Conservation (phyloP, 2,888 invertebrate genomes). For the Spialia ferax region DNA sequence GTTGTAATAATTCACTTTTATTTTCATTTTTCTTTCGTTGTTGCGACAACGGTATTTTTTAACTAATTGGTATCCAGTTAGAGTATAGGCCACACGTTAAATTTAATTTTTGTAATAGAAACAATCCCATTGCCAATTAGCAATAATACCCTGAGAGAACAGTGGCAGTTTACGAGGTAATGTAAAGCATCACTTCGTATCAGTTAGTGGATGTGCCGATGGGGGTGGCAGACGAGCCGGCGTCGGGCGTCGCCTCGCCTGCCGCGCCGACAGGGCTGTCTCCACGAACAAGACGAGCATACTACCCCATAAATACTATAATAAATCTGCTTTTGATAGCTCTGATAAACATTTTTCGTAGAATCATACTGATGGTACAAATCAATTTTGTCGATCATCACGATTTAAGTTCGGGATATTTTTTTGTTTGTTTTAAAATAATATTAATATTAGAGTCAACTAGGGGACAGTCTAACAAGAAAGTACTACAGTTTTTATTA, state of each 20-base stretch:
- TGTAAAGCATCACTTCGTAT: slow-evolving; percentile 69
- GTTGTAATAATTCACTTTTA: no score
- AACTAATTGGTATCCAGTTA: background rate
- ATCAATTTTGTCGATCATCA: no score
- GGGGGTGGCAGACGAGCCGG: slow-evolving; percentile 72
- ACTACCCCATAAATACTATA: slow-evolving; percentile 8
- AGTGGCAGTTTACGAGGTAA: slow-evolving; percentile 68
- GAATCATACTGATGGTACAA: background rate
- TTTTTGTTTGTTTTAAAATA: no score
- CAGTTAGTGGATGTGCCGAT: slow-evolving; percentile 46
- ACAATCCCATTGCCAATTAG: slow-evolving; percentile 1
- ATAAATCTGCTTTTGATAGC: background rate
- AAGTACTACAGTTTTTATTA: no score
- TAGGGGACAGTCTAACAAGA: no score
- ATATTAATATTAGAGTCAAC: no score
- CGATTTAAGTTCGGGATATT: no score
- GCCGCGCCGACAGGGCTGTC: slow-evolving; percentile 56
- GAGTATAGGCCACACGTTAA: no score
- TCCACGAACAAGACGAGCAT: background rate
- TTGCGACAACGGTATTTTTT: no score
- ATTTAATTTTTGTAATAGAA: background rate
- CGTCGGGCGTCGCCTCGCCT: slow-evolving; percentile 51
- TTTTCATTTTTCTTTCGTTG: no score
- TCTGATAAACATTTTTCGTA: background rate
- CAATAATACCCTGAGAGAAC: slow-evolving; percentile 25